These are phyloP conservation scores for Gavia stellata DNA, from an alignment of 2,113 vertebrate genomes.

Conservation along the genomic window DNA sequence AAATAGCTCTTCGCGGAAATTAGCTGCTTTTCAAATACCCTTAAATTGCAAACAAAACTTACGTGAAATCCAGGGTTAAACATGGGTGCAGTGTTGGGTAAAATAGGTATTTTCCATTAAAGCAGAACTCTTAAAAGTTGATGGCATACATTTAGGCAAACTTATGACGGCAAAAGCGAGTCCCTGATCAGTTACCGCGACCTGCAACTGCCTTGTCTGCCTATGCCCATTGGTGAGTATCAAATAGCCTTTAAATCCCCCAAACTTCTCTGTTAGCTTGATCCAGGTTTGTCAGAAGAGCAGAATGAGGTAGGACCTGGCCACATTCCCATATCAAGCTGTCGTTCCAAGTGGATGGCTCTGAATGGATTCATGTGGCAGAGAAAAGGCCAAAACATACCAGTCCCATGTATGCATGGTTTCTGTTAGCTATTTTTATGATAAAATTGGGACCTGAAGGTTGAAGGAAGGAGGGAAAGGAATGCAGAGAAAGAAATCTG, in stretches of 20 bases:
- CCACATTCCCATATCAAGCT: neutral
- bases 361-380: neutral
- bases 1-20: neutral
- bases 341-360: neutral
- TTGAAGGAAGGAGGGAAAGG: neutral
- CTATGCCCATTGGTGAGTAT: too few species aligned
- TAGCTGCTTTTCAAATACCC: neutral
- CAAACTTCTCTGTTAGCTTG: neutral
- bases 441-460: neutral
- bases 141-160: neutral
- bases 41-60: neutral
- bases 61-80: neutral
- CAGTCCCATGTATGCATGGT: neutral
- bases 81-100: neutral
- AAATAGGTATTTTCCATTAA: neutral
- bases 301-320: neutral
- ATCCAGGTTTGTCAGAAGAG: neutral
- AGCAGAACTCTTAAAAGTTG: neutral
- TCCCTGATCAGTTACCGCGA: neutral
- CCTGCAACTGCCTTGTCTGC: neutral
- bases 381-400: neutral
- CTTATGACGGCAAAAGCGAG: neutral
- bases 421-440: neutral
- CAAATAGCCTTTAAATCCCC: neutral
- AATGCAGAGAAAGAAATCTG: neutral